Conservation (phyloP, 2,113 vertebrate genomes). For the Origma solitaria region DNA sequence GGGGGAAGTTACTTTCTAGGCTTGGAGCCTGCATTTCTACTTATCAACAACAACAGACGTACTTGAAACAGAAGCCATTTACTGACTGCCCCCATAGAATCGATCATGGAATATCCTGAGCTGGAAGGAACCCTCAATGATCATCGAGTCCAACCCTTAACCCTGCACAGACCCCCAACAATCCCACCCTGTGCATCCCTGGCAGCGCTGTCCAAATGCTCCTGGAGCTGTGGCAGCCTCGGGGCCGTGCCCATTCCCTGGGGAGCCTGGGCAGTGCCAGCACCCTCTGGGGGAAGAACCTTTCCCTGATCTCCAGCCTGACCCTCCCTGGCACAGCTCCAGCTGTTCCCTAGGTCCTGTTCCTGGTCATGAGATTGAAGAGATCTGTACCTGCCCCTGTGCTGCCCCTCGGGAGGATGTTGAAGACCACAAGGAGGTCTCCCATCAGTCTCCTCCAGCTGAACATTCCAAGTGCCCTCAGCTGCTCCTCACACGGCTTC, state of each 20-base stretch:
- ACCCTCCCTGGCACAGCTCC: accelerated
- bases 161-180: not conserved
- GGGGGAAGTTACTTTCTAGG: not conserved
- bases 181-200: not conserved
- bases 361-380: not conserved
- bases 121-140: not conserved
- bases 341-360: not conserved
- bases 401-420: not conserved
- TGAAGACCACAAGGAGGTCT: not conserved
- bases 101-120: not conserved
- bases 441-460: not conserved
- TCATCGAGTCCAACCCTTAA: not conserved
- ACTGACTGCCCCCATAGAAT: not conserved
- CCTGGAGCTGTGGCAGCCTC: not conserved
- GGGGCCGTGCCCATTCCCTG: not conserved
- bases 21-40: not conserved
- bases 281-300: not conserved
- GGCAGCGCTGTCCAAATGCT: accelerated
- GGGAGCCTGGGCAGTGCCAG: not conserved
- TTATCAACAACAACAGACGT: not conserved
- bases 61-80: not conserved
- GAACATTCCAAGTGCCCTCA: not conserved
- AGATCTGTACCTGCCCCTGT: not conserved
- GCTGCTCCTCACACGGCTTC: not conserved
- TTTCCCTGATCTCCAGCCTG: accelerated